Conservation (phyloP, 2,797 vertebrate genomes). For the Lagodon rhomboides region DNA sequence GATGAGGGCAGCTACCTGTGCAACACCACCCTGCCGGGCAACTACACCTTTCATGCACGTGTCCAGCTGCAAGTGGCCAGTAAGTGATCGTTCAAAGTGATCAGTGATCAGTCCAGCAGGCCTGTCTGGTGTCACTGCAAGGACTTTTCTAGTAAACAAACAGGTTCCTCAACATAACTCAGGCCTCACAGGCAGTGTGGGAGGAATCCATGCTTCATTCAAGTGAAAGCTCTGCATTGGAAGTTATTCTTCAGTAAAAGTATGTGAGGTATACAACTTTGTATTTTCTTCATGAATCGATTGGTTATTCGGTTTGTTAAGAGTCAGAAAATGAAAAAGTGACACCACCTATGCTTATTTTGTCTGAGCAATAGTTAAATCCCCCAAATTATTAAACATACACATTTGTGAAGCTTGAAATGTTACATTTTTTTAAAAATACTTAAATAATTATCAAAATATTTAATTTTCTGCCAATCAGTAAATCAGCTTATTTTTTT, state of each 20-base stretch:
- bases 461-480: too few species aligned
- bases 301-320: too few species aligned
- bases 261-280: background rate
- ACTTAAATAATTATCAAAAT: too few species aligned
- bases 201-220: background rate
- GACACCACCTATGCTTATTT: too few species aligned
- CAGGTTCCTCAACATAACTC: constrained; percentile 63
- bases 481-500: too few species aligned
- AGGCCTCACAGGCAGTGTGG: background rate
- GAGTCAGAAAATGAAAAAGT: too few species aligned
- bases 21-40: constrained; percentile 61
- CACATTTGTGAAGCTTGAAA: too few species aligned
- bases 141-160: constrained; percentile 32
- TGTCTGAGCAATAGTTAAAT: too few species aligned
- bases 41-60: constrained; percentile 48
- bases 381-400: too few species aligned
- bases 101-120: background rate
- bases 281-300: background rate
- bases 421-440: too few species aligned
- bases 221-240: background rate
- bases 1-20: constrained; percentile 91
- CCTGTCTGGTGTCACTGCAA: too few species aligned
- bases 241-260: background rate
- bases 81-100: constrained; percentile 75
- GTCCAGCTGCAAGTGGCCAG: constrained; percentile 85